Percentiles rank a stretch among this genome's conserved stretches.
Conservation (phyloP, 2,797 vertebrate species). For the Xiphophorus birchmanni region DNA sequence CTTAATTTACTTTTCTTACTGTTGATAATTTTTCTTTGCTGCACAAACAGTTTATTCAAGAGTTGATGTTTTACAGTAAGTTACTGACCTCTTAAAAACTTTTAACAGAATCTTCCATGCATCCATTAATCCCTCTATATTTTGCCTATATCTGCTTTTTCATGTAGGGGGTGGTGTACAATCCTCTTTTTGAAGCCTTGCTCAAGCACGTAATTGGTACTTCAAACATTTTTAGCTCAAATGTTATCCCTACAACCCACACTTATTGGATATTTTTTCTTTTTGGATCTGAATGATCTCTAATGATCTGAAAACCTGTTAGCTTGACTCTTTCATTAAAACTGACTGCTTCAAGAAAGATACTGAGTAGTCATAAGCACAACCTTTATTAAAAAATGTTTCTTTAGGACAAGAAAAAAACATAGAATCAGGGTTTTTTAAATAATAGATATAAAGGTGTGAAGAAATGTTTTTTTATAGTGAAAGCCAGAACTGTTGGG, state of each 20-base stretch:
- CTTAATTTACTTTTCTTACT: background rate
- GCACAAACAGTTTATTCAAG: background rate
- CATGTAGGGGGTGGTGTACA: background rate
- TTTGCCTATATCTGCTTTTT: background rate
- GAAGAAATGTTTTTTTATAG: background rate
- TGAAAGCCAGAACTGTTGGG: slow-evolving; percentile 1
- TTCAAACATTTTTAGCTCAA: background rate
- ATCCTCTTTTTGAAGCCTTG: background rate
- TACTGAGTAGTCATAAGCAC: background rate
- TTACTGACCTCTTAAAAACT: background rate
- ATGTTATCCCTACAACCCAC: background rate
- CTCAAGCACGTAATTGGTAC: background rate
- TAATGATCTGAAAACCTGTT: background rate
- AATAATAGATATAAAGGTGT: background rate
- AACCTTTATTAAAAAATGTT: background rate
- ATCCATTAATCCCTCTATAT: background rate
- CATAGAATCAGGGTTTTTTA: background rate
- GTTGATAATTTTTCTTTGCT: background rate
- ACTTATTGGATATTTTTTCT: background rate
- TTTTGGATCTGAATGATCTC: background rate
- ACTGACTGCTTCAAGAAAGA: background rate
- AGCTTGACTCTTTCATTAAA: background rate
- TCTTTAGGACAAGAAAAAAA: background rate
- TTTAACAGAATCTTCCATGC: background rate
- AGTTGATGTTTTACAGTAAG: background rate